A percentile compares a stretch with the other conserved stretches of the same genome.
Evolutionary conservation across 2,113 vertebrate species (phyloP).

Genomic region (Gavialis gangeticus): DNA sequence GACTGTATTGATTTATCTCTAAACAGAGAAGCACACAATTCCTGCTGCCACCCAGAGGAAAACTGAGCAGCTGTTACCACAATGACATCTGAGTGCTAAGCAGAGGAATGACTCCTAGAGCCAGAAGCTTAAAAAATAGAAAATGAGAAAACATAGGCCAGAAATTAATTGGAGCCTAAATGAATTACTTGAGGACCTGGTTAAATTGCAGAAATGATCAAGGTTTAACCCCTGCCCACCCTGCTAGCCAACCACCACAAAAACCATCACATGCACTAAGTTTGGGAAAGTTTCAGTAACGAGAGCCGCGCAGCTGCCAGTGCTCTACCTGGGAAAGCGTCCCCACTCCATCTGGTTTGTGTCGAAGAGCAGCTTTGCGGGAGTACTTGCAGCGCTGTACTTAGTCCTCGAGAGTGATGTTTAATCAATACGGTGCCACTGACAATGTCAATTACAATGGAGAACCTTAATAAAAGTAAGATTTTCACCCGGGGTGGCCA

Average conservation of each 20-base stretch:
- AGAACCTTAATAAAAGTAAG: not conserved
- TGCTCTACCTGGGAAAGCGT: slow-evolving; percentile 11
- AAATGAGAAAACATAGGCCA: not conserved
- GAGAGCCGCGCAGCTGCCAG: not conserved
- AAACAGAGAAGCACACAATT: fast-evolving
- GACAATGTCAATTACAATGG: not conserved
- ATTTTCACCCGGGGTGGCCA: not conserved
- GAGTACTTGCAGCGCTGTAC: not conserved
- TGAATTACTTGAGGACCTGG: not conserved
- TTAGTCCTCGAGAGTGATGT: not conserved
- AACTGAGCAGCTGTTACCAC: not conserved
- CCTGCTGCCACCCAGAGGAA: not conserved
- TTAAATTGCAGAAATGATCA: not conserved
- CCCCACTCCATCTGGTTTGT: not conserved
- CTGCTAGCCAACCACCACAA: not conserved
- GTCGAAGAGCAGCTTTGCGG: not conserved
- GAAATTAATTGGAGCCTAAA: not conserved
- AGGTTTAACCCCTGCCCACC: not conserved
- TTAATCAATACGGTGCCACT: not conserved
- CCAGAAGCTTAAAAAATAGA: not conserved
- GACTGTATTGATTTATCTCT: not conserved
- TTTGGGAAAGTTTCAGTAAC: not conserved
- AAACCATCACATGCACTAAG: too few species aligned
- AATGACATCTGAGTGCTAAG: not conserved
- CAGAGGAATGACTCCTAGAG: not conserved